These are phyloP conservation scores for Himalopsyche tibetana DNA, from an alignment of 2,888 invertebrate species.

Conservation along the genomic window DNA sequence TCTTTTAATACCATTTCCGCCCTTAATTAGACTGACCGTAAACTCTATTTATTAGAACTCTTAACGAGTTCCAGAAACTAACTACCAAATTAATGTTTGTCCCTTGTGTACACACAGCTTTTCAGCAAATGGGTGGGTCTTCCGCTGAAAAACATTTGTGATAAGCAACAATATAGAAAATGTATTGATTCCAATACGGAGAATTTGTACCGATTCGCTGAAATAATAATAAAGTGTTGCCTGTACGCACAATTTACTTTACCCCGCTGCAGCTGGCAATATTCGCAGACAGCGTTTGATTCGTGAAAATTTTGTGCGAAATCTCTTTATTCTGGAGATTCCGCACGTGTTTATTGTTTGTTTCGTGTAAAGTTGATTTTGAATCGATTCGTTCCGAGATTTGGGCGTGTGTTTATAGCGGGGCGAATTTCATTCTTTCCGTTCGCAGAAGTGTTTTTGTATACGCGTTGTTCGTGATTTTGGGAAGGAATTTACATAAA, in stretches of 20 bases:
- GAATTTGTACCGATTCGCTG: not conserved
- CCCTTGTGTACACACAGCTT: too few species aligned
- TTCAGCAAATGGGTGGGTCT: not conserved
- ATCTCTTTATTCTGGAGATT: not conserved
- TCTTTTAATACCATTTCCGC: too few species aligned
- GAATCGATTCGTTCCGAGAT: not conserved
- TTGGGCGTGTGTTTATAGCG: not conserved
- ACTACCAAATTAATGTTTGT: too few species aligned
- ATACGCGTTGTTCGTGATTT: not conserved
- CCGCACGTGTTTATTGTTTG: not conserved
- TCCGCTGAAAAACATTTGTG: not conserved
- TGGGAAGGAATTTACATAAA: too few species aligned
- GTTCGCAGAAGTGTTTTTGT: constrained; percentile 17
- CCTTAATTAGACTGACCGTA: too few species aligned
- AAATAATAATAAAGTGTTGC: not conserved
- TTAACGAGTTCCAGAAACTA: too few species aligned
- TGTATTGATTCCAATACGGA: not conserved
- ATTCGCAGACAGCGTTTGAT: not conserved
- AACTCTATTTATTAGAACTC: too few species aligned
- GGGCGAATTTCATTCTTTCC: not conserved
- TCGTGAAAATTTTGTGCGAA: not conserved
- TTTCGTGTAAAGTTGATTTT: not conserved
- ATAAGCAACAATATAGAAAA: not conserved
- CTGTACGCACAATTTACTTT: not conserved
- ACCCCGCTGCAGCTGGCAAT: not conserved